Evolutionary conservation across 2,113 vertebrate genomes (phyloP).

Genomic region (Phaethon lepturus): DNA sequence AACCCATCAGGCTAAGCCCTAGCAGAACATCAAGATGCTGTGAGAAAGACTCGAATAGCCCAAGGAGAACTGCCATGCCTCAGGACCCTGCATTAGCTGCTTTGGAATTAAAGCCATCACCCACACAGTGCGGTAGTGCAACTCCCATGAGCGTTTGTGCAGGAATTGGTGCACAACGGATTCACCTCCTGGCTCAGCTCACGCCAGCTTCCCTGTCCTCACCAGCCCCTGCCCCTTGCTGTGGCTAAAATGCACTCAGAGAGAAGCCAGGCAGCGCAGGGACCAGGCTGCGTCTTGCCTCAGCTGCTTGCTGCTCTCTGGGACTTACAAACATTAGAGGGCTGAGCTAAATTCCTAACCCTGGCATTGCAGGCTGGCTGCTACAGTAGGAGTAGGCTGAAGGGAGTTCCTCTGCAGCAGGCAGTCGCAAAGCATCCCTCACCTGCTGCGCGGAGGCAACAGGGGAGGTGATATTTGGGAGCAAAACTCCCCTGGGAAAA

Average conservation of each 20-base stretch:
- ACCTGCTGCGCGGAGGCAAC: neutral
- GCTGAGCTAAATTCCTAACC: neutral
- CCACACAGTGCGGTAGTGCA: neutral
- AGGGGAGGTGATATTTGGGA: constrained; percentile 47
- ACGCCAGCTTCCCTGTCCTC: neutral
- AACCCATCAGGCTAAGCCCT: neutral
- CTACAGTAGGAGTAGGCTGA: neutral
- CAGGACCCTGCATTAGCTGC: fast-evolving
- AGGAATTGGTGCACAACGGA: neutral
- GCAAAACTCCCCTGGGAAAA: constrained; percentile 38
- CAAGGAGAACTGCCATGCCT: neutral
- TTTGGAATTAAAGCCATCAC: neutral
- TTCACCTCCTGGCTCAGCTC: neutral
- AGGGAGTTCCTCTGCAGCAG: neutral
- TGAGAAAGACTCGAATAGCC: neutral
- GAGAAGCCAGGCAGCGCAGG: neutral
- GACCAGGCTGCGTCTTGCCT: neutral
- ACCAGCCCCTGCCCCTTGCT: neutral
- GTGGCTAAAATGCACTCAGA: neutral
- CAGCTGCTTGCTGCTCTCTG: neutral
- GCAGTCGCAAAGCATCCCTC: neutral
- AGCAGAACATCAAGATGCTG: neutral
- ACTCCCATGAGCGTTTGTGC: neutral
- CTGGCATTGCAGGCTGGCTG: neutral
- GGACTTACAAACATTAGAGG: neutral